Evolutionary conservation across 2,113 vertebrate species (phyloP).

Genomic region (Oryzias curvinotus): DNA sequence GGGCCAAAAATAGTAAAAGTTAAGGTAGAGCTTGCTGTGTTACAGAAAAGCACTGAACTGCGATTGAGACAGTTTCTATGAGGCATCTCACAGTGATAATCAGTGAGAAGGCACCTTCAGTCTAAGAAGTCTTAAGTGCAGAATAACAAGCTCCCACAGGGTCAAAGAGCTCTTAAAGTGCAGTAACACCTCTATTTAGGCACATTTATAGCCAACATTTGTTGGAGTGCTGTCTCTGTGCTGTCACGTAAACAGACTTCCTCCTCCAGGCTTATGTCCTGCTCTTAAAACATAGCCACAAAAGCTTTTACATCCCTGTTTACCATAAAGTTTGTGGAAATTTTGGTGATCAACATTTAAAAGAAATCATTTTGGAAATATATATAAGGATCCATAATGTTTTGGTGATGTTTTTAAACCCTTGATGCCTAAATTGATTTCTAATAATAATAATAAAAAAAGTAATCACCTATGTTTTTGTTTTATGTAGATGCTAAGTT

Average conservation of each 20-base stretch:
- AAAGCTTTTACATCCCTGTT: background rate
- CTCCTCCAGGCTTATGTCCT: background rate
- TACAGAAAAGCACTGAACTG: slow-evolving; percentile 35
- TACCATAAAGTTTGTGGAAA: no score
- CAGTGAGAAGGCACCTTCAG: slow-evolving; percentile 11
- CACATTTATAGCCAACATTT: slow-evolving; percentile 23
- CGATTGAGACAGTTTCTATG: slow-evolving; percentile 16
- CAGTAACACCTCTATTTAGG: slow-evolving; percentile 34
- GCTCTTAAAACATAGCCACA: slow-evolving; percentile 14
- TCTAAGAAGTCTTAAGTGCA: slow-evolving; percentile 42
- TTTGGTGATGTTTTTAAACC: no score
- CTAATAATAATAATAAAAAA: no score
- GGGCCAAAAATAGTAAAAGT: slow-evolving; percentile 65
- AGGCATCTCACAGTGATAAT: slow-evolving; percentile 25
- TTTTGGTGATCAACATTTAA: no score
- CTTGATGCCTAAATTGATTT: no score
- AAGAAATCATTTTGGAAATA: no score
- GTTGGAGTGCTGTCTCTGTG: slow-evolving; percentile 15
- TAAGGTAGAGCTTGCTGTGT: slow-evolving; percentile 35
- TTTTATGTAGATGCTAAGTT: no score
- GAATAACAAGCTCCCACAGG: slow-evolving; percentile 43
- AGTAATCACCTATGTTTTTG: no score
- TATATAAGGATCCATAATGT: no score
- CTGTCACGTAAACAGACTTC: slow-evolving; percentile 24
- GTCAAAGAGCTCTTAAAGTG: slow-evolving; percentile 42